phyloP scores from a whole-genome alignment of 2,113 vertebrate species.

The Protomyctophum bolini region DNA sequence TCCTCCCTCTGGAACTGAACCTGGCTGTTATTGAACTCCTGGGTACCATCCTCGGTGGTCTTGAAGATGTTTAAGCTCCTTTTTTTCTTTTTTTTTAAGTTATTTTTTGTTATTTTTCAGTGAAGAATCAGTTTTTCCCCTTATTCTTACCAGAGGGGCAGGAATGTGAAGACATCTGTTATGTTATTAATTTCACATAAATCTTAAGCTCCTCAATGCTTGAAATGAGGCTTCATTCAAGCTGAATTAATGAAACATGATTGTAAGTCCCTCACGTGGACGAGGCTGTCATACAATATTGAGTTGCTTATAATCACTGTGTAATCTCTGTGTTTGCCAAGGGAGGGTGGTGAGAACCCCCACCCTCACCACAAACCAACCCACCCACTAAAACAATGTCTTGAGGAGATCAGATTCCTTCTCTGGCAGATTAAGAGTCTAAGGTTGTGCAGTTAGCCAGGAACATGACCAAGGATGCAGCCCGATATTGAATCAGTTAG shows the following conservation, averaged over 20 bases:
- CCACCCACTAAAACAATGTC: constrained; percentile 85
- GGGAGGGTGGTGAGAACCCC: constrained; percentile 85
- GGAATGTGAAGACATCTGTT: constrained; percentile 97
- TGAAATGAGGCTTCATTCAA: constrained; percentile 97
- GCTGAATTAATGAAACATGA: constrained; percentile 99
- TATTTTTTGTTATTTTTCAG: constrained; percentile 67
- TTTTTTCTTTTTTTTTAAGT: constrained; percentile 40
- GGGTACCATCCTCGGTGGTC: constrained; percentile 79
- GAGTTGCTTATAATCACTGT: constrained; percentile 93
- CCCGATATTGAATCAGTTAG: constrained; percentile 62
- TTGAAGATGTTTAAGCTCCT: constrained; percentile 78
- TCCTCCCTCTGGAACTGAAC: constrained; percentile 85
- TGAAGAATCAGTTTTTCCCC: constrained; percentile 80
- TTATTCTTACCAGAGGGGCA: constrained; percentile 82
- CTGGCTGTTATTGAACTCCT: constrained; percentile 76
- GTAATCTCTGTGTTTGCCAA: constrained; percentile 91
- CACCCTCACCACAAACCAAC: no score
- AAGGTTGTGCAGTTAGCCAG: constrained; percentile 83
- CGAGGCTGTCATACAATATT: constrained; percentile 92
- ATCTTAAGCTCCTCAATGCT: constrained; percentile 97
- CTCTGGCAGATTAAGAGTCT: constrained; percentile 87
- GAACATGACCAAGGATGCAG: constrained; percentile 57
- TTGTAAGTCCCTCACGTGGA: constrained; percentile 93
- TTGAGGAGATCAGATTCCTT: constrained; percentile 90
- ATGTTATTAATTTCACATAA: constrained; percentile 99